Evolutionary conservation across 2,888 invertebrate species (phyloP).

Genomic region (Ornithoptera priamus): DNA sequence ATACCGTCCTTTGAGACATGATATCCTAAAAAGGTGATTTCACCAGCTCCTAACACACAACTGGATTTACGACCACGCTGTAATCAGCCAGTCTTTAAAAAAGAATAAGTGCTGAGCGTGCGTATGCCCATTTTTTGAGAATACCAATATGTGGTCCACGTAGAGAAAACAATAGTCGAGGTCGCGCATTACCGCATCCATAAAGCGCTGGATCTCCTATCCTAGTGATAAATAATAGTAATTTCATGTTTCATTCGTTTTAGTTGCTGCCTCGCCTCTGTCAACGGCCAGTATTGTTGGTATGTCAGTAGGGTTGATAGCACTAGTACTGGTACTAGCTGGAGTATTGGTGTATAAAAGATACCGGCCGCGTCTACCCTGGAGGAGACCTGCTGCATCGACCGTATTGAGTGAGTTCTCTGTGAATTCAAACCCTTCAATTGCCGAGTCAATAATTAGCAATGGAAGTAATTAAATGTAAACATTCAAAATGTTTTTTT

Average conservation of each 20-base stretch:
- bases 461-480: neutral
- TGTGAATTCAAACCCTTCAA: conserved; percentile 5
- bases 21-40: no score
- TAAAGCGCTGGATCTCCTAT: no score
- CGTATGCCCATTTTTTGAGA: no score
- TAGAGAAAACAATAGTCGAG: no score
- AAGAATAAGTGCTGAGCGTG: no score
- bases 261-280: conserved; percentile 27
- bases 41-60: no score
- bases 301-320: conserved; percentile 45
- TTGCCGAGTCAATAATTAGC: neutral
- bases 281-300: conserved; percentile 56
- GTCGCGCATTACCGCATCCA: no score
- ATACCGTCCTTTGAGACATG: no score
- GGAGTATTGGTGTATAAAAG: conserved; percentile 46
- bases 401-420: conserved; percentile 1
- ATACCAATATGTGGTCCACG: no score
- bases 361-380: neutral
- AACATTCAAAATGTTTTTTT: neutral
- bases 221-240: no score
- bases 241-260: conserved; percentile 19
- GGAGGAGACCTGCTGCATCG: conserved; percentile 4
- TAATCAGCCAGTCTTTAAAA: no score
- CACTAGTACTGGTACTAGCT: conserved; percentile 43
- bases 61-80: no score